A percentile compares a stretch with the other conserved stretches of the same genome.
Conservation (phyloP, 1,140 invertebrate genomes). For the Laupala kohalensis region DNA sequence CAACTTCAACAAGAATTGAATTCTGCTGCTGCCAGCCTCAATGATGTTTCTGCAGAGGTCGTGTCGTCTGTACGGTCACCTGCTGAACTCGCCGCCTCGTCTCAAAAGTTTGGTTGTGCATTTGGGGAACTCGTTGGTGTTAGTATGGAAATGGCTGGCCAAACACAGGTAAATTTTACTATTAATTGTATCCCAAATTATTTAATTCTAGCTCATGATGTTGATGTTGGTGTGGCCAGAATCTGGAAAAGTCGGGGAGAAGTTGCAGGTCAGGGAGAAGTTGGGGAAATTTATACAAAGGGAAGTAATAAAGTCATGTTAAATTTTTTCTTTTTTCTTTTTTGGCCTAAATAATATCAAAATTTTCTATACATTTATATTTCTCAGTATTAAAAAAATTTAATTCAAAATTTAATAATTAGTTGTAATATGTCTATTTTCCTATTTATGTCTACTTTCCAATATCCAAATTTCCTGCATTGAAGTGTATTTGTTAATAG, state of each 20-base stretch:
- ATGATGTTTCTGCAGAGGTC: slow-evolving; percentile 66
- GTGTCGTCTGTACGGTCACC: slow-evolving; percentile 53
- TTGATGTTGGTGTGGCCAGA: not conserved
- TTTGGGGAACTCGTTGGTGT: slow-evolving; percentile 63
- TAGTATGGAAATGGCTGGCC: slow-evolving; percentile 71
- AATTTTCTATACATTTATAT: too few species aligned
- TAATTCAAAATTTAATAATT: too few species aligned
- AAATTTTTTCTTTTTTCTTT: too few species aligned
- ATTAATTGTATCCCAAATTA: too few species aligned
- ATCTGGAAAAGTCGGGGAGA: not conserved
- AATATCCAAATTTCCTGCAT: too few species aligned
- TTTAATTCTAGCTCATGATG: not conserved
- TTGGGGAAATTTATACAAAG: too few species aligned
- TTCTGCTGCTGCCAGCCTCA: slow-evolving; percentile 66
- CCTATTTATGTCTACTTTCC: too few species aligned
- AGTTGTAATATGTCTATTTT: too few species aligned
- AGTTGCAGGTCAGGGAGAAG: not conserved
- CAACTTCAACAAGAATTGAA: slow-evolving; percentile 77
- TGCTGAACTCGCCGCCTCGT: slow-evolving; percentile 54
- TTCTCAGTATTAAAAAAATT: too few species aligned
- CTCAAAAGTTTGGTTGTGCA: slow-evolving; percentile 55
- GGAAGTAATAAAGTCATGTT: too few species aligned
- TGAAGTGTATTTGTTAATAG: too few species aligned
- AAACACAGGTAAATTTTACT: slow-evolving; percentile 40
- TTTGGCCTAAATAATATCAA: too few species aligned